phyloP scores from a whole-genome alignment of 2,888 invertebrate species.

The Caradrina clavipalpis region DNA sequence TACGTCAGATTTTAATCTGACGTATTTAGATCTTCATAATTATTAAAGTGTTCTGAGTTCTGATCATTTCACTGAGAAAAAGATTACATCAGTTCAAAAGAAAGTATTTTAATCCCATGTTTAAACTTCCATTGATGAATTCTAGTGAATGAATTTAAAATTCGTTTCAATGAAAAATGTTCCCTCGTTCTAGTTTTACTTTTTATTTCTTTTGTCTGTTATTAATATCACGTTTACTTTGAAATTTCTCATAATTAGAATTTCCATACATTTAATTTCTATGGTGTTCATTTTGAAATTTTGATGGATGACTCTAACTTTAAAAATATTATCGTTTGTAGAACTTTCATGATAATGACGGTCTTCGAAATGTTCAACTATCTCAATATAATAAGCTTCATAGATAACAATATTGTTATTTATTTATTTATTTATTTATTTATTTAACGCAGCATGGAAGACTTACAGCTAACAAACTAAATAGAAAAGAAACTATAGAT shows the following conservation, averaged over 20 bases:
- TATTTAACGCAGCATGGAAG: too few relatives aligned
- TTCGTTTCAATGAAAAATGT: constrained; percentile 17
- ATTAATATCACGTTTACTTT: constrained; percentile 26
- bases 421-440: too few relatives aligned
- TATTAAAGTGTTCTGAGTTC: constrained; percentile 1
- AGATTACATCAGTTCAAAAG: constrained; percentile 33
- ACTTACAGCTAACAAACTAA: too few relatives aligned
- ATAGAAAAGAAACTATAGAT: too few relatives aligned
- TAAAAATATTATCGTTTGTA: background rate
- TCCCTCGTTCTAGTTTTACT: constrained; percentile 53
- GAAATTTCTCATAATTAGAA: constrained; percentile 5
- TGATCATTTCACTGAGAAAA: background rate
- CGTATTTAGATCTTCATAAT: background rate
- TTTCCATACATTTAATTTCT: background rate
- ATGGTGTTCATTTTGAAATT: background rate
- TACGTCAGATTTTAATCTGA: too few relatives aligned
- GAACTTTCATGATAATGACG: background rate
- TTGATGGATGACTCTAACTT: background rate
- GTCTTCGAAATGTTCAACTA: background rate
- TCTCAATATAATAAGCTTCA: background rate
- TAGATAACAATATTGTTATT: too few relatives aligned
- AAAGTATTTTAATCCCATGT: constrained; percentile 48
- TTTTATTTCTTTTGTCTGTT: constrained; percentile 26
- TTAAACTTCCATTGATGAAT: constrained; percentile 38
- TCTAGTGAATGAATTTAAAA: constrained; percentile 30